Evolutionary conservation across 1,140 invertebrate genomes (phyloP), one percentile per base, ranked within the genome.

Genomic region (Asobara japonica): DNA sequence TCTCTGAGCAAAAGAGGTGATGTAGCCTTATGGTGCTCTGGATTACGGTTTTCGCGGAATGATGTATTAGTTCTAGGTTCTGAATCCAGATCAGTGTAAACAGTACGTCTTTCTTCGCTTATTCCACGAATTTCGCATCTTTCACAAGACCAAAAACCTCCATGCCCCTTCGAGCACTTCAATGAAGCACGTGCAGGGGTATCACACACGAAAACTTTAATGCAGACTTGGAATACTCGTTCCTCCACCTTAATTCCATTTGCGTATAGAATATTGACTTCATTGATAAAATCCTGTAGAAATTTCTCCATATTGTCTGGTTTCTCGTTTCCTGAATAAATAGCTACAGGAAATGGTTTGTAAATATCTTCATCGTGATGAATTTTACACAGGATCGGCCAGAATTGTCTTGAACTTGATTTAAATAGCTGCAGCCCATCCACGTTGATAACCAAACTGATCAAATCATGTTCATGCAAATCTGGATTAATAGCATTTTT

Each of bases 91-190:
- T 1, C 0, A 22, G 41, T 8, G 72, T 76, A 75, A n/a, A 73
- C 30, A n/a, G 62, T 74, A 48, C 71, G 45, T n/a, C n/a, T 22
- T 11, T 75, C 30, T 41, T 31, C 10, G 36, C 65, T 25, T 36
- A 36, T 16, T 18, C 74, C 69, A 7, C 11, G 25, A n/a, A 69
- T 45, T 30, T n/a, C 27, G 36, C 74, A 76, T 4, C 71, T 36
- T 38, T 75, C 71, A 25, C 74, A 75, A 20, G 66, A 48, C 48
- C 16, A 65, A 27, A 69, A 75, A 27, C 56, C 70, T 18, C 70
- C 74, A 31, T 74, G 72, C n/a, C 31, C 33, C 22, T 64, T 69
- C 11, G 65, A 38, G 30, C 56, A 64, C 33, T 73, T 69, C 29
- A 68, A 13, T 1, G 62, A n/a, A 5, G 71, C 10, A 25, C 56